phyloP scores from a whole-genome alignment of 2,888 invertebrate genomes.

The Myopa tessellatipennis region DNA sequence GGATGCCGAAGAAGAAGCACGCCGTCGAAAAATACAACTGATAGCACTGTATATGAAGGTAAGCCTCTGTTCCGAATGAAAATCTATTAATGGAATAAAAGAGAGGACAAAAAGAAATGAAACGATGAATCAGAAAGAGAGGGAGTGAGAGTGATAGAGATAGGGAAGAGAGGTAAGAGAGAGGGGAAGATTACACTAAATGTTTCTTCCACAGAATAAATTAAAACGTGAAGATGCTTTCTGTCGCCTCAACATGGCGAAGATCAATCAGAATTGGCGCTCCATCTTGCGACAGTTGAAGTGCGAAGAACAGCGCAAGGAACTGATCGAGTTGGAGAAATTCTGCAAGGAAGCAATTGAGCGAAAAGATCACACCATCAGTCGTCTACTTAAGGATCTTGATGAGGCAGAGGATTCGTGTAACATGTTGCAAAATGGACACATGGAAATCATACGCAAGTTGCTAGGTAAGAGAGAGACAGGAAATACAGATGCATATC shows the following conservation, averaged over 20 bases:
- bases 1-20: constrained; percentile 84
- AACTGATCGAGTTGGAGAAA: constrained; percentile 72
- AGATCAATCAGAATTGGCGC: constrained; percentile 88
- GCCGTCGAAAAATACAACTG: constrained; percentile 82
- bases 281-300: constrained; percentile 80
- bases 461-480: neutral
- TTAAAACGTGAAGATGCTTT: constrained; percentile 84
- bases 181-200: neutral
- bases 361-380: constrained; percentile 76
- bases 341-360: constrained; percentile 70
- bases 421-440: constrained; percentile 77
- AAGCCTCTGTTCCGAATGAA: constrained; percentile 43
- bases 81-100: no score
- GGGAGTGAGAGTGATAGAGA: no score
- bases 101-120: no score
- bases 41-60: constrained; percentile 86
- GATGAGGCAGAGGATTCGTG: constrained; percentile 81
- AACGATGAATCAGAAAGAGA: no score
- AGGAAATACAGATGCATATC: neutral
- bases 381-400: constrained; percentile 74
- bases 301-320: constrained; percentile 78
- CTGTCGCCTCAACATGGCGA: constrained; percentile 82
- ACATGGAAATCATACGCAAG: constrained; percentile 71
- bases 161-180: no score
- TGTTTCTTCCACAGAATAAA: constrained; percentile 75